Base-by-base conservation (phyloP, 2,113 vertebrate species). In the Excalfactoria chinensis region DNA sequence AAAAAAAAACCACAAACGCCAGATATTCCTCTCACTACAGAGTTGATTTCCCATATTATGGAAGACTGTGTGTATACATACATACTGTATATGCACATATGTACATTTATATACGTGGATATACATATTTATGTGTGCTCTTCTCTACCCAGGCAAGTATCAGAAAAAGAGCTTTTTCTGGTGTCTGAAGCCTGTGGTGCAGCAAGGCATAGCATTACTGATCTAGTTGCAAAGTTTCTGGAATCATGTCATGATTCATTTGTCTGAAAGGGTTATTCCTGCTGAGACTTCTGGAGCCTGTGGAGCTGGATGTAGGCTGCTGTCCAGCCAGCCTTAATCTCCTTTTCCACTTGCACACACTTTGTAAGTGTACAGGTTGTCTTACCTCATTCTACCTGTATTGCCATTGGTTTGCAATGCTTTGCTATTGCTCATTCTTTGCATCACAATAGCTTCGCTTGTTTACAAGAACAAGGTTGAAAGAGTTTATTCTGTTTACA, bases 341-440 rank as follows among this genome's bases (percentile, higher is more conserved):
- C 16, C 25, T 75, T 82, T 78, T 13, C 12, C 1, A 0, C 80
- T 67, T 79, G 28, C n/a, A 72, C 21, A 22, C 1, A 0, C 40
- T 87, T 60, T 22, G 46, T 25, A 70, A 11, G 18, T 49, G 3
- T 18, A 83, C 3, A 2, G 19, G 17, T 53, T 53, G 9, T 30
- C 51, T 34, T 46, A 12, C 18, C 78, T 82, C 62, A 58, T 53
- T 67, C 78, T 16, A n/a, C n/a, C 9, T 60, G 84, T 68, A 23
- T 51, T 70, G 3, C 28, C 10, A 11, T 48, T 62, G 11, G 16
- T 69, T 32, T 66, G 48, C 48, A 49, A 49, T 11, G 46, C 43
- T 44, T 44, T 44, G 43, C 46, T 46, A 46, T 49, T 49, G 48
- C 48, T 62, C 26, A 32, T 56, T 79, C 49, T 58, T 75, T 49